phyloP scores from a whole-genome alignment of 2,888 invertebrate species.

The Prosapia bicincta region DNA sequence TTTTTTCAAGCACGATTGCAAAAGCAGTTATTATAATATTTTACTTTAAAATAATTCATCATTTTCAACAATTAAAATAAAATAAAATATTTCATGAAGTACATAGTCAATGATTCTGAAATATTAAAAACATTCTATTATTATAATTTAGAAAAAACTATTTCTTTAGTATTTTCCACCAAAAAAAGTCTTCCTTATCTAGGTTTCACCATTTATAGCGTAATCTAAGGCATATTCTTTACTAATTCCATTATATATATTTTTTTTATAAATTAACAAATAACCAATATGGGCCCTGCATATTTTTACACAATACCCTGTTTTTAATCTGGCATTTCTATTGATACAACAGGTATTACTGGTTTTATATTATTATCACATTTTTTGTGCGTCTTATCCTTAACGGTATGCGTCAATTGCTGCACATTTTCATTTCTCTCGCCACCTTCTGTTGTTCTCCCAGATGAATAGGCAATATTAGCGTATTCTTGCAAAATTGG shows the following conservation, averaged over 20 bases:
- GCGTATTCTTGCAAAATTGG: constrained; percentile 97
- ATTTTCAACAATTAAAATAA: too few relatives aligned
- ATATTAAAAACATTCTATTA: background rate
- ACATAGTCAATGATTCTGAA: background rate
- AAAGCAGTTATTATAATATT: background rate
- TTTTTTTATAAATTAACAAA: too few relatives aligned
- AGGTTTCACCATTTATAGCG: too few relatives aligned
- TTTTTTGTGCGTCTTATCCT: constrained; percentile 57
- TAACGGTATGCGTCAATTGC: constrained; percentile 42
- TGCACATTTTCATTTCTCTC: constrained; percentile 44
- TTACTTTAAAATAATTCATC: background rate
- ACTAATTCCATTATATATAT: too few relatives aligned
- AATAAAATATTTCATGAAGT: background rate
- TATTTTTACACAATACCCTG: background rate
- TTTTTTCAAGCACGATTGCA: background rate
- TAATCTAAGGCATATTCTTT: too few relatives aligned
- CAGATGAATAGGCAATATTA: constrained; percentile 88
- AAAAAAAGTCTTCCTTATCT: too few relatives aligned
- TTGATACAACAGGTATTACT: constrained; percentile 83
- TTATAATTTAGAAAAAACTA: too few relatives aligned
- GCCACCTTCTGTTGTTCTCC: constrained; percentile 46
- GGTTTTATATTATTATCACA: constrained; percentile 76
- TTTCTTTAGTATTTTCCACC: too few relatives aligned
- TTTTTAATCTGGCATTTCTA: constrained; percentile 83
- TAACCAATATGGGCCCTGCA: background rate